Evolutionary conservation across 2,797 vertebrate genomes (phyloP).

Genomic region (Tinamus major): DNA sequence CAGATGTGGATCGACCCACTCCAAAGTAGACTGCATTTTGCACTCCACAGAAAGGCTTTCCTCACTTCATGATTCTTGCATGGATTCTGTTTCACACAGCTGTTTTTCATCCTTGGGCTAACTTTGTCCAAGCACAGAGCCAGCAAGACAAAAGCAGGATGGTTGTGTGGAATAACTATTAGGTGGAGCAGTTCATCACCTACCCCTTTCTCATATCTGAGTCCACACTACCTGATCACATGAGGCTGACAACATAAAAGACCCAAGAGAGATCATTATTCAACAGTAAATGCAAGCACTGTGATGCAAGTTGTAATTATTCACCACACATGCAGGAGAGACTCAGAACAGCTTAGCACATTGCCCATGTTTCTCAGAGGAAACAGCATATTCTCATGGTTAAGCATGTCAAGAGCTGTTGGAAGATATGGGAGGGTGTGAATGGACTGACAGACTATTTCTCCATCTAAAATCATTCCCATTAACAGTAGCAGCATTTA

Average conservation of each 20-base stretch:
- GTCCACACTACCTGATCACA: not conserved
- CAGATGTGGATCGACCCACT: constrained; percentile 55
- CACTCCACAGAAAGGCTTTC: constrained; percentile 56
- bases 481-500: not conserved
- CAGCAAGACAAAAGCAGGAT: constrained; percentile 25
- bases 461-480: not conserved
- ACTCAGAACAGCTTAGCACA: not conserved
- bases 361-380: not conserved
- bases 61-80: constrained; percentile 57
- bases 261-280: not conserved
- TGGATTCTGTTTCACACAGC: constrained; percentile 67
- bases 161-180: not conserved
- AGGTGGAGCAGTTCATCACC: not conserved
- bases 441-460: not conserved
- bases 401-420: not conserved
- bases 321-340: not conserved
- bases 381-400: not conserved
- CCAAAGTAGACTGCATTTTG: constrained; percentile 47
- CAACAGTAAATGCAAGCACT: not conserved
- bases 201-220: not conserved
- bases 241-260: not conserved
- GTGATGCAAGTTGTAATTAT: not conserved
- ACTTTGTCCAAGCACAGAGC: constrained; percentile 40
- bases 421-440: not conserved
- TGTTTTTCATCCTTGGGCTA: constrained; percentile 68